Percentiles rank a stretch among this genome's conserved stretches.
These are phyloP conservation scores for Pheucticus melanocephalus DNA, from an alignment of 2,113 vertebrate species.

Conservation along the genomic window DNA sequence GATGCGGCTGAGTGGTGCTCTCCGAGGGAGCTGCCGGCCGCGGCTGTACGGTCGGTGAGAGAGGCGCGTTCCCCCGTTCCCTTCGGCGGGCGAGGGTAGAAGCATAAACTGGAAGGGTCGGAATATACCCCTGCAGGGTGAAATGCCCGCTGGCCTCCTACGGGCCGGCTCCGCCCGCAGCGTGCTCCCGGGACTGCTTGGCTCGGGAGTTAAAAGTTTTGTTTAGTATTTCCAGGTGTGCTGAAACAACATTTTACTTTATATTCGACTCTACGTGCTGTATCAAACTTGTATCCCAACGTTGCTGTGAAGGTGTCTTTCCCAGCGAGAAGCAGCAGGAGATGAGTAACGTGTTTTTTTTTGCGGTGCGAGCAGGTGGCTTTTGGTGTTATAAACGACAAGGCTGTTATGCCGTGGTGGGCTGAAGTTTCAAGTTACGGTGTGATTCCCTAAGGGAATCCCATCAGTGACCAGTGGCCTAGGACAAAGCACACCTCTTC, in stretches of 20 bases:
- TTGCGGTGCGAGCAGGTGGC: neutral
- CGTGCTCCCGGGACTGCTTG: neutral
- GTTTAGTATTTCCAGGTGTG: neutral
- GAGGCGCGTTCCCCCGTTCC: neutral
- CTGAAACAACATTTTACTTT: neutral
- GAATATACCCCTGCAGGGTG: neutral
- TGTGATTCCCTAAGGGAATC: neutral
- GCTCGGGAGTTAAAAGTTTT: neutral
- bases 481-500: neutral
- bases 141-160: neutral
- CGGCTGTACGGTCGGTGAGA: accelerated
- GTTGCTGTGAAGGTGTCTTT: neutral
- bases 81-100: neutral
- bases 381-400: neutral
- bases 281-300: neutral
- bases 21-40: accelerated
- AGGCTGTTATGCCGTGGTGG: neutral
- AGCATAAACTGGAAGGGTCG: accelerated
- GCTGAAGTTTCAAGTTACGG: neutral
- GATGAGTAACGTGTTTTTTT: neutral
- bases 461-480: neutral
- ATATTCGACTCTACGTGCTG: neutral
- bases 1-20: accelerated
- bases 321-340: accelerated
- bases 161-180: too few species aligned